Evolutionary conservation across 2,797 vertebrate genomes (phyloP), one percentile per base, ranked within the genome.

Genomic region (Sandelia bainsii): DNA sequence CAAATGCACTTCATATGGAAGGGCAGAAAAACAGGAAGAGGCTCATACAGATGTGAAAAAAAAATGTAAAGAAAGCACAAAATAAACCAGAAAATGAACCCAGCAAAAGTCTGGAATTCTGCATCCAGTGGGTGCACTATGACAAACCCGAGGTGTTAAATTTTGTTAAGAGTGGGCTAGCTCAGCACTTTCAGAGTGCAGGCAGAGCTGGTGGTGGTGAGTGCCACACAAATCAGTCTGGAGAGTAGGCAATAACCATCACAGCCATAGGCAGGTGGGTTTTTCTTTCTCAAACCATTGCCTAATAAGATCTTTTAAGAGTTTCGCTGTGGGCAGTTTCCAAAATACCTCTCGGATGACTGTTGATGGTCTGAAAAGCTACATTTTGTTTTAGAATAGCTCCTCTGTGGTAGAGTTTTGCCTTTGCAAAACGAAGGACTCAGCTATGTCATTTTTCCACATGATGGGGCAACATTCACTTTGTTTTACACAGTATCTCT

Each of bases 191-290:
- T 88, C 17, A 42, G 27, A 60, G 45, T 19, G 62, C 62, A 58
- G 54, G 53, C 71, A 16, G 61, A 65, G 62, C 57, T 72, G 75
- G 52, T 79, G 72, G 40, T 72, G 63, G 48, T 10, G 46, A 77
- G 44, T 49, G 42, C 68, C 50, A 67, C 73, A 81, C 82, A 86
- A 90, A 92, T 92, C 84, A 84, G 75, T 82, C 62, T 62, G 53
- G 42, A 65, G 69, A 75, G 56, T 34, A 69, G 75, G 64, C 67
- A 84, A 73, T 87, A 82, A 89, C 82, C 53, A 69, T 72, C 69
- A 22, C 37, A 75, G 73, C 68, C 73, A 75, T 46, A 53, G 75
- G 71, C 77, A 39, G 69, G 65, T 42, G 42, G 44, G 23, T 69
- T 70, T 69, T 79, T 77, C 67, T 64, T 19, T 80, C 53, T 69